These are phyloP conservation scores for Tor tambroides DNA, from an alignment of 2,113 vertebrate genomes.

Conservation along the genomic window DNA sequence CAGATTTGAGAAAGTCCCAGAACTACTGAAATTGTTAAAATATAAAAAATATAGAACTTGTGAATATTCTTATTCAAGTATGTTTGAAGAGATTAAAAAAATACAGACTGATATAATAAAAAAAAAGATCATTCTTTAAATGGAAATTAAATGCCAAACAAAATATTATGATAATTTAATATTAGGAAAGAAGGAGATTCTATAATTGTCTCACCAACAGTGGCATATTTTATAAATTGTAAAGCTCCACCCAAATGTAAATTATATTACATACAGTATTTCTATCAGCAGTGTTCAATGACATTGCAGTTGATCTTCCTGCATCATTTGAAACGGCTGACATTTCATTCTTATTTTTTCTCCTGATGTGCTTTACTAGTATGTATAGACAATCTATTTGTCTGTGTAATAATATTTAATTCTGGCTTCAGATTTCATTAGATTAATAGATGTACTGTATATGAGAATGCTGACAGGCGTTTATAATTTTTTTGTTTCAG, in stretches of 20 bases:
- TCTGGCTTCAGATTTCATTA: neutral
- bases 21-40: no score
- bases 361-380: constrained; percentile 9
- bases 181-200: no score
- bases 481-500: constrained; percentile 36
- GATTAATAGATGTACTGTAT: neutral
- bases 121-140: no score
- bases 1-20: no score
- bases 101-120: no score
- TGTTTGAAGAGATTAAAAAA: no score
- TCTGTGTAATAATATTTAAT: neutral
- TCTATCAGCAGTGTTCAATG: neutral
- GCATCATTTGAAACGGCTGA: neutral
- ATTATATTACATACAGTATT: neutral
- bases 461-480: neutral
- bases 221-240: neutral
- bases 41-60: no score
- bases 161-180: no score
- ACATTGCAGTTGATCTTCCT: neutral
- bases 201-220: neutral
- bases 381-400: neutral
- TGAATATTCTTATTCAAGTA: no score
- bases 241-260: constrained; percentile 14
- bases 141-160: no score
- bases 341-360: neutral